Base-by-base conservation (phyloP, 2,888 invertebrate species). In the Athalia cordata region DNA sequence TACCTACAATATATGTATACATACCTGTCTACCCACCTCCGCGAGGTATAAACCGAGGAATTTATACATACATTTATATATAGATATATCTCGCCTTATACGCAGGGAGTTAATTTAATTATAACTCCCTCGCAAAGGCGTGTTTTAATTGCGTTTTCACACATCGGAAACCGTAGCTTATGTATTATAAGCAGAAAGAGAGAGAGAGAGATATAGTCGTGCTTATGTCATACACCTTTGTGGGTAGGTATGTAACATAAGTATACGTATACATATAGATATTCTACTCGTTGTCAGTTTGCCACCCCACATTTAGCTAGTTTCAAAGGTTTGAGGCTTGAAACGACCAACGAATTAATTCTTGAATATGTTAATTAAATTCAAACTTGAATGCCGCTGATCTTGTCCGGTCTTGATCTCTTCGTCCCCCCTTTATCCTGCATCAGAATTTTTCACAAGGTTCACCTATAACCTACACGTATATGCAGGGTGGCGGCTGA, bases 351-450 rank as follows among this genome's bases (percentile, higher is more conserved):
- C 57, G 59, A 72, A 57, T 57, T 59, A 59, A 72, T 59, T 72
- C 72, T 59, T 59, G 57, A 72, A 59, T 72, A 72, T 47, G 59
- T 72, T 72, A 72, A 59, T 72, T 72, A 57, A 72, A 72, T 72
- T 72, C 72, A 72, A 72, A 72, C 72, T 13, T 72, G 57, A 57
- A 45, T 57, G 72, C 47, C 47, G 47, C 59, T 59, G 72, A 68
- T 72, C 72, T 72, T 13, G 72, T 72, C 72, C 72, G 9, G 59
- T 57, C 7, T 55, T 4, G 57, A 59, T 57, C 47, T 45, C 29
- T 29, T 29, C 45, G 52, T 66, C 47, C 15, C 43, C 49, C 8
- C 52, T 68, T 13, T 11, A 6, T 50, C 29, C 52, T 52, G 15
- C 52, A 52, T 55, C 55, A n/a, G 9, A 8, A 8, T n/a, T 55